phyloP scores from a whole-genome alignment of 2,797 vertebrate species.

The Galago senegalensis region DNA sequence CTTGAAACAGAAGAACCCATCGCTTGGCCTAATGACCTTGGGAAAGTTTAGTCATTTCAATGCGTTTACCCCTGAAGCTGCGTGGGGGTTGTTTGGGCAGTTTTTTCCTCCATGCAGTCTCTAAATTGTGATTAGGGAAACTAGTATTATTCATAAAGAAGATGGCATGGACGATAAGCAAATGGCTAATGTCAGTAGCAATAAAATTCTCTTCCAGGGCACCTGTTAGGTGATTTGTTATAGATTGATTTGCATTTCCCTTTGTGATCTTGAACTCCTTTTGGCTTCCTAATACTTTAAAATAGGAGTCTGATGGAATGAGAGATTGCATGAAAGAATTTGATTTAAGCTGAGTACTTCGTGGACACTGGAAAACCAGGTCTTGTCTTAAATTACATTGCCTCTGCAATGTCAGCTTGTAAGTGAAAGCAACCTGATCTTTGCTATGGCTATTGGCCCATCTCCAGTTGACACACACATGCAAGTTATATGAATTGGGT shows the following conservation, averaged over 20 bases:
- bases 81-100: slow-evolving; percentile 65
- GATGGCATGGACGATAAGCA: slow-evolving; percentile 54
- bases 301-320: slow-evolving; percentile 70
- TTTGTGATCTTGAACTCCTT: slow-evolving; percentile 76
- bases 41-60: slow-evolving; percentile 77
- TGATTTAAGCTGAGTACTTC: slow-evolving; percentile 78
- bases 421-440: slow-evolving; percentile 77
- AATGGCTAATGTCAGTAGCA: slow-evolving; percentile 71
- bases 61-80: slow-evolving; percentile 70
- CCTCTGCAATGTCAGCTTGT: slow-evolving; percentile 66
- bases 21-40: slow-evolving; percentile 82
- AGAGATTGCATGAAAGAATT: slow-evolving; percentile 69
- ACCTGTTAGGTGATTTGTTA: slow-evolving; percentile 78
- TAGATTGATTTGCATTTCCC: slow-evolving; percentile 77
- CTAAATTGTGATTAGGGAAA: neutral
- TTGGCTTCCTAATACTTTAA: slow-evolving; percentile 72
- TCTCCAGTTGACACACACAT: slow-evolving; percentile 70
- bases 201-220: slow-evolving; percentile 65
- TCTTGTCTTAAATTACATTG: slow-evolving; percentile 77
- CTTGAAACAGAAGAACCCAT: slow-evolving; percentile 87
- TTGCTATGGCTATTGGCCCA: slow-evolving; percentile 63
- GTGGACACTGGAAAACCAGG: slow-evolving; percentile 69
- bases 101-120: neutral
- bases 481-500: slow-evolving; percentile 60
- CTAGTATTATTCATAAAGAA: slow-evolving; percentile 30